Conservation (phyloP, 2,797 vertebrate species). For the Neosilurus hyrtlii region DNA sequence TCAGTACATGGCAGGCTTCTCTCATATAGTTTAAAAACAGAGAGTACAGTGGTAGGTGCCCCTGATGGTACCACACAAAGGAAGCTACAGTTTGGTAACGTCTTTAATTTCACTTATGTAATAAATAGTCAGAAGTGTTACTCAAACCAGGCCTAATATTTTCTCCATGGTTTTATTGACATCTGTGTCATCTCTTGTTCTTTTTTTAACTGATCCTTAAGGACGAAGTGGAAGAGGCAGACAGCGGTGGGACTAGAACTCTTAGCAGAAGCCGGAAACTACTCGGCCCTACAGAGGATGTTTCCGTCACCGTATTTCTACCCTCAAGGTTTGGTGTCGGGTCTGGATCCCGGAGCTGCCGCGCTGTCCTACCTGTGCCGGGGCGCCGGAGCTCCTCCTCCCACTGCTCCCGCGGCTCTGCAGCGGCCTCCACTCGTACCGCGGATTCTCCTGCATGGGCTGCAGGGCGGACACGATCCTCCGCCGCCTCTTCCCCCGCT, state of each 20-base stretch:
- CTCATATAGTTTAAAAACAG: not conserved
- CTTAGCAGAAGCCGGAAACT: constrained; percentile 95
- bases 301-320: constrained; percentile 98
- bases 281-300: constrained; percentile 95
- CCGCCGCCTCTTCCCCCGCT: constrained; percentile 84
- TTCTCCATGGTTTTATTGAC: not conserved
- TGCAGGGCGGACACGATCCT: constrained; percentile 84
- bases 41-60: not conserved
- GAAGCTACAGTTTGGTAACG: not conserved
- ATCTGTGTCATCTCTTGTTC: not conserved
- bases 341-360: constrained; percentile 90
- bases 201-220: constrained; percentile 51
- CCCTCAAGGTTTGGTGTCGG: constrained; percentile 92
- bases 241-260: constrained; percentile 95
- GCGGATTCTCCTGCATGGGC: constrained; percentile 92
- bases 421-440: constrained; percentile 94
- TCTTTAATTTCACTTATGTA: no score
- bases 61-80: not conserved
- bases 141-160: not conserved
- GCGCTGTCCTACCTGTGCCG: constrained; percentile 86
- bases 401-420: constrained; percentile 87
- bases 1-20: no score
- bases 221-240: constrained; percentile 98
- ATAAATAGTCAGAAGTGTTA: not conserved
- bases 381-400: constrained; percentile 89